Evolutionary conservation across 2,113 vertebrate species (phyloP).

Genomic region (Carassius carassius): DNA sequence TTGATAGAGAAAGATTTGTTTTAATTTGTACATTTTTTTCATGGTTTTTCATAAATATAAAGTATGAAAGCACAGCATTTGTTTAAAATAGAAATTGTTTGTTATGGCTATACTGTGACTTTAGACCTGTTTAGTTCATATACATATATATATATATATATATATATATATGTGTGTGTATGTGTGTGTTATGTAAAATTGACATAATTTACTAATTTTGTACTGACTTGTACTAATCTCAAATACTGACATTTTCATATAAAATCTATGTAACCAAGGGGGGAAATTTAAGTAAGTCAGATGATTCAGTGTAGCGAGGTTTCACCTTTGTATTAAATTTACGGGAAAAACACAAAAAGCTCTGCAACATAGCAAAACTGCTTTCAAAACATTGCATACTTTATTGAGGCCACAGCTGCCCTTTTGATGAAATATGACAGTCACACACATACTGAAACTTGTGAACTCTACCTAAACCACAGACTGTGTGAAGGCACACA

Average conservation of each 20-base stretch:
- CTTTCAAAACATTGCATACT: background rate
- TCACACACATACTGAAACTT: constrained; percentile 18
- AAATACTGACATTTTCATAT: background rate
- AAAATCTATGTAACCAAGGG: background rate
- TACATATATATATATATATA: too few species aligned
- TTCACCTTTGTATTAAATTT: background rate
- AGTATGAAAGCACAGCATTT: too few species aligned
- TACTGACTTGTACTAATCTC: too few species aligned
- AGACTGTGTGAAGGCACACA: constrained; percentile 25
- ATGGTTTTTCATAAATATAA: too few species aligned
- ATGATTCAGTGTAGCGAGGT: background rate
- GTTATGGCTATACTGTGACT: background rate
- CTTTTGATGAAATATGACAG: background rate
- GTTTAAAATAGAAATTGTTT: too few species aligned
- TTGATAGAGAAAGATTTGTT: background rate
- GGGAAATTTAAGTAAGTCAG: background rate
- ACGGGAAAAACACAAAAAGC: background rate
- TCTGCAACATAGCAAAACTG: background rate
- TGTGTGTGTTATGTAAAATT: too few species aligned
- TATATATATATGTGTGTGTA: too few species aligned
- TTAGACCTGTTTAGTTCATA: background rate
- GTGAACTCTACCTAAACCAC: constrained; percentile 37
- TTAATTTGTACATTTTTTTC: too few species aligned
- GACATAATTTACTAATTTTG: too few species aligned
- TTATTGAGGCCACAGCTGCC: background rate